Evolutionary conservation across 1,140 invertebrate genomes (phyloP), one percentile per base, ranked within the genome.

Genomic region (Drosophila varians): DNA sequence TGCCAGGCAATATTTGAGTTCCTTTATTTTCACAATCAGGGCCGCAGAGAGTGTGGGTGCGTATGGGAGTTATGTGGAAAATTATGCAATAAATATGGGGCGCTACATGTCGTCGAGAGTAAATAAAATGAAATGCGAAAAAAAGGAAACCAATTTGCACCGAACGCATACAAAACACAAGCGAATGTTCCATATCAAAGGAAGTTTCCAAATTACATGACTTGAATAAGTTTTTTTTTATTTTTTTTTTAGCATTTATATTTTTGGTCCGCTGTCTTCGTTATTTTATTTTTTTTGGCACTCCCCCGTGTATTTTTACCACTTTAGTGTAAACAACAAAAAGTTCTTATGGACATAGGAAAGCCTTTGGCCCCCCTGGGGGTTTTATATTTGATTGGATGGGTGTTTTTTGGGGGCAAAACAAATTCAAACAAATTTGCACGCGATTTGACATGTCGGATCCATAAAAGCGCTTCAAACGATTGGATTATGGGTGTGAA

Each of bases 381-480:
- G 36, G 25, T 66, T 65, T 42, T 16, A 43, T 66, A 45, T 53
- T 66, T 66, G 60, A 66, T 66, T 66, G 38, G 21, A 19, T n/a
- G 11, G 9, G 4, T 28, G n/a, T 7, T 36, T 4, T 36, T 25
- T 51, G 54, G 36, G 48, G 46, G 48, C 14, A 48, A 57, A 77
- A 70, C 49, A 68, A 73, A 82, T 58, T 58, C 52, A 57, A 40
- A 53, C 68, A 82, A 80, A 80, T 80, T 80, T 58, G 49, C 77
- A 80, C 77, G 77, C 73, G 72, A 80, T 80, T 78, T 80, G 77
- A 78, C 71, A 80, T 73, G 56, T 74, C 55, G 77, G 72, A 80
- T 66, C 77, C 77, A 80, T 80, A 80, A 80, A 80, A 80, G 65
- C 31, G 77, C 60, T 80, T 65, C 66, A 28, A 70, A 54, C 77